Evolutionary conservation across 2,888 invertebrate genomes (phyloP).

Genomic region (Salpingus planirostris): DNA sequence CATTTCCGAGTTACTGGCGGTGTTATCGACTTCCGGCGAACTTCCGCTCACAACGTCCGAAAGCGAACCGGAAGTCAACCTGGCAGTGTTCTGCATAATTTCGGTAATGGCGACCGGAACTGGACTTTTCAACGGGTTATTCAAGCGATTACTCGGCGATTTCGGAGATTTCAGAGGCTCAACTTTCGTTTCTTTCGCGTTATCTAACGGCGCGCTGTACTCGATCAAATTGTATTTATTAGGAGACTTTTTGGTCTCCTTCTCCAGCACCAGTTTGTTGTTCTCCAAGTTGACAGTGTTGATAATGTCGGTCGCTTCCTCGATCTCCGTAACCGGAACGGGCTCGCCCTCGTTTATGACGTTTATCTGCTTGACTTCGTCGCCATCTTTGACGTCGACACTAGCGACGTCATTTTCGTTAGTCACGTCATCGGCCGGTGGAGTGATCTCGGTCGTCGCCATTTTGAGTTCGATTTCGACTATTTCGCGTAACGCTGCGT

Average conservation of each 20-base stretch:
- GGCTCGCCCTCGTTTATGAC: constrained; percentile 47
- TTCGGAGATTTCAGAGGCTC: constrained; percentile 23
- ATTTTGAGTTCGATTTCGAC: constrained; percentile 47
- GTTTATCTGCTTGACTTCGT: constrained; percentile 45
- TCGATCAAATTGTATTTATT: constrained; percentile 16
- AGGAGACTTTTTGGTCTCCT: constrained; percentile 6
- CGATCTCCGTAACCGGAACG: constrained; percentile 29
- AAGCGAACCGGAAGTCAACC: constrained; percentile 51
- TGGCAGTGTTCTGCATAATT: constrained; percentile 32
- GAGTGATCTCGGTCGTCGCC: background rate
- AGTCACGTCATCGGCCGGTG: too few species aligned
- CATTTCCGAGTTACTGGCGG: constrained; percentile 35
- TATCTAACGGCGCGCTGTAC: constrained; percentile 13
- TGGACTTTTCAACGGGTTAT: constrained; percentile 36
- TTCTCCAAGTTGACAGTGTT: constrained; percentile 25
- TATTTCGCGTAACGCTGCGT: constrained; percentile 74
- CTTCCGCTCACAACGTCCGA: constrained; percentile 57
- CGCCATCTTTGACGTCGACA: constrained; percentile 63
- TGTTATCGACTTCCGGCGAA: constrained; percentile 54
- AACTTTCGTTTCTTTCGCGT: constrained; percentile 13
- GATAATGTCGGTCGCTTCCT: constrained; percentile 27
- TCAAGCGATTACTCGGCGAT: constrained; percentile 12
- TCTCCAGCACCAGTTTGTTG: constrained; percentile 15
- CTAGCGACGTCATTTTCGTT: constrained; percentile 70
- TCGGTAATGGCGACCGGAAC: constrained; percentile 38